These are phyloP conservation scores for Ischnura elegans DNA, from an alignment of 2,888 invertebrate genomes.

Conservation along the genomic window DNA sequence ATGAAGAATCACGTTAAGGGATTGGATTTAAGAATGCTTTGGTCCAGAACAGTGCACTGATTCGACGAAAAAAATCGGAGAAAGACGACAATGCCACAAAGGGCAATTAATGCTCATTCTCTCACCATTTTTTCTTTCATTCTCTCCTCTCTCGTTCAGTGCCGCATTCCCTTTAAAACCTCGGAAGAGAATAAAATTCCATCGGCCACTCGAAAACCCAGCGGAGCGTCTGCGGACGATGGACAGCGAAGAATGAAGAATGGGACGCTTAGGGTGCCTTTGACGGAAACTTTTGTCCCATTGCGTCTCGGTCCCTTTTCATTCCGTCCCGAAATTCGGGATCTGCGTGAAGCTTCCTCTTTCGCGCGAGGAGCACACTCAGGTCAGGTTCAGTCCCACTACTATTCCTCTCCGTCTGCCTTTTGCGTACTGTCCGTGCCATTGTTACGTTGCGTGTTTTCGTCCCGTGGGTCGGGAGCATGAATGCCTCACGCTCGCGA, in stretches of 20 bases:
- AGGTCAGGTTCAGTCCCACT: conserved; percentile 1
- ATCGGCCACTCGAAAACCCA: conserved; percentile 29
- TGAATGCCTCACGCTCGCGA: neutral
- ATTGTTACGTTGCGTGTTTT: conserved; percentile 43
- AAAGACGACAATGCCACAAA: neutral
- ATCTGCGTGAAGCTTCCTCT: neutral
- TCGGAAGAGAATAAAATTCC: neutral
- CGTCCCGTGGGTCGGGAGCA: neutral
- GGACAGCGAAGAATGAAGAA: neutral
- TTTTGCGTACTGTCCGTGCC: neutral
- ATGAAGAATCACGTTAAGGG: no score
- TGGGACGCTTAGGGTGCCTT: neutral
- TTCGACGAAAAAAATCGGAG: neutral
- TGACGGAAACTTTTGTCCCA: conserved; percentile 11
- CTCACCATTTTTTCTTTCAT: neutral
- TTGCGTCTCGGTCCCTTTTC: neutral
- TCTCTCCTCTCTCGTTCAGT: neutral
- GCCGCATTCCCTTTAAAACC: neutral
- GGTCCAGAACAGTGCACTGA: no score
- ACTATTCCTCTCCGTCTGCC: neutral
- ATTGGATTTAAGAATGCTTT: no score
- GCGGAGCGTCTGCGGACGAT: neutral
- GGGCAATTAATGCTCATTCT: conserved; percentile 16
- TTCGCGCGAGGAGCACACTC: neutral
- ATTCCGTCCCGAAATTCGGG: conserved; percentile 18